These are phyloP conservation scores for Papilio demoleus DNA, from an alignment of 2,888 invertebrate genomes.

Conservation along the genomic window DNA sequence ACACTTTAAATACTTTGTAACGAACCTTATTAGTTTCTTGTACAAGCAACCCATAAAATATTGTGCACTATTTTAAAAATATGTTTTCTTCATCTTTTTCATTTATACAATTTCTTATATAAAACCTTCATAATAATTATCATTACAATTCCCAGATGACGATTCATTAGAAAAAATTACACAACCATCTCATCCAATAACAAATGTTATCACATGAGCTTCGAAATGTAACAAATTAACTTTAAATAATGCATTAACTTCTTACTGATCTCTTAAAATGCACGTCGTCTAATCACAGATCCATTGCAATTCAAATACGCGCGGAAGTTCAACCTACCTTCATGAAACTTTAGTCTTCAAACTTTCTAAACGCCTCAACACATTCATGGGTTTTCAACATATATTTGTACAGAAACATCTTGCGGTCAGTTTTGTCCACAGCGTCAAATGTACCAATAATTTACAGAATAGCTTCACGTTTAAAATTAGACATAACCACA, in stretches of 20 bases:
- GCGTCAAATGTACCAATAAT: neutral
- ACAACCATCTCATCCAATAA: neutral
- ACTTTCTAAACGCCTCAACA: neutral
- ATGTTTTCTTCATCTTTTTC: neutral
- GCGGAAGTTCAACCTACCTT: neutral
- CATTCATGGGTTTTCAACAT: neutral
- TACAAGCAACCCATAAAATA: neutral
- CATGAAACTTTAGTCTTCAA: neutral
- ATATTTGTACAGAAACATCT: neutral
- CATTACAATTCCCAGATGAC: too few species aligned
- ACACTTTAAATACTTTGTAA: slow-evolving; percentile 15
- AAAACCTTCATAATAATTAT: too few species aligned
- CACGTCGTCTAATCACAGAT: neutral
- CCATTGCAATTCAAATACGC: neutral
- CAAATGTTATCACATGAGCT: neutral
- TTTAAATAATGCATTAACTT: neutral
- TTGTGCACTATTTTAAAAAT: neutral
- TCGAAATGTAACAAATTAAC: neutral
- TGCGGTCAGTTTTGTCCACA: neutral
- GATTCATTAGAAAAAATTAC: too few species aligned
- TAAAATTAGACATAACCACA: slow-evolving; percentile 45
- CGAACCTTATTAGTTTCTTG: neutral
- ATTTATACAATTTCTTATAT: too few species aligned
- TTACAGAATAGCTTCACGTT: slow-evolving; percentile 10
- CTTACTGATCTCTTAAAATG: neutral